Evolutionary conservation across 2,113 vertebrate species (phyloP), one percentile per base, ranked within the genome.

Genomic region (Syngnathoides biaculeatus): DNA sequence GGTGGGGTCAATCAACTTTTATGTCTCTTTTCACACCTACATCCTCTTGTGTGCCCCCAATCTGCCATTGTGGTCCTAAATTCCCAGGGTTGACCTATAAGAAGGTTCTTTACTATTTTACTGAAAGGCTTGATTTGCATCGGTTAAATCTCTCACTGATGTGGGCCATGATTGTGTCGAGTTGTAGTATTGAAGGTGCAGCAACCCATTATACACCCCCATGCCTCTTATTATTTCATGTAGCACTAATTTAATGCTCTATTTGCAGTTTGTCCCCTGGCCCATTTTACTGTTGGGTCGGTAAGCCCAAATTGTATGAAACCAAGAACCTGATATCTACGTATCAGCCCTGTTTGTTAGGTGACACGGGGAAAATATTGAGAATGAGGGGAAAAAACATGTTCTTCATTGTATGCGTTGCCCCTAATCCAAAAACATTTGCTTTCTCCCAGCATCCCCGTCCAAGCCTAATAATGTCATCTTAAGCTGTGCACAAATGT

Each of bases 221-320:
- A 20, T 67, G 48, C 72, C 71, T 74, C 35, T 72, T 73, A 56
- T 71, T 68, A 67, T 79, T 81, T 66, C 83, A 87, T 88, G 82
- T 89, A 80, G 84, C 87, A 75, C 87, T 86, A 48, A 90, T 91
- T 89, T 91, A 89, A 89, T 92, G 89, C 90, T 91, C 89, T 89
- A 89, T 87, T 92, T 91, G 81, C 82, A 74, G 62, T 78, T 86
- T 56, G 69, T 89, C 89, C 90, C 88, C 76, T 62, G 79, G 86
- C 84, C 72, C 30, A 69, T 82, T 89, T 86, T 87, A 84, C 80
- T 81, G 69, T 74, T 12, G 62, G 68, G 5, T 75, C 74, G 79
- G 38, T 77, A 53, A 71, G 59, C 45, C 26, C 39, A 69, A 59
- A 77, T 69, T 67, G 43, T 80, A 52, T n/a, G 55, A 70, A 57